Evolutionary conservation across 2,888 invertebrate genomes (phyloP), one percentile per base, ranked within the genome.

Genomic region (Lysandra coridon): DNA sequence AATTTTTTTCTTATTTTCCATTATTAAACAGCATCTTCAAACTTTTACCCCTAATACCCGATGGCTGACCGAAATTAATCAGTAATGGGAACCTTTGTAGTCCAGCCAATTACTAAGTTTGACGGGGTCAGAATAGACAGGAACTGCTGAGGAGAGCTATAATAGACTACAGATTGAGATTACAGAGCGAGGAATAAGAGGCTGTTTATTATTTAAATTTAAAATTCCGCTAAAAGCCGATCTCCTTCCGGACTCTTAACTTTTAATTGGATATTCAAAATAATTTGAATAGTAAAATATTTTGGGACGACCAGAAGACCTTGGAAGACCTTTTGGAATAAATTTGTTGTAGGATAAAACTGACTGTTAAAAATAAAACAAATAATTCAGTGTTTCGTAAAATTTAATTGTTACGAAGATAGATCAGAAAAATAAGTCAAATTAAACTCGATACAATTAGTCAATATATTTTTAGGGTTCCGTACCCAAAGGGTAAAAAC

Each of bases 21-120:
- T 49, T 49, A 49, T 10, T 1, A 49, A 49, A 2, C 44, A 49
- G 49, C 49, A 57, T 57, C 57, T 4, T 57, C 57, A 57, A 57
- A 57, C 17, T 57, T 57, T 57, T 1, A 57, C 4, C 57, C 57
- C 17, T 17, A 69, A 33, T 37, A 69, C 37, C 37, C 17, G 33
- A 69, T 33, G 14, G 33, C 33, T 33, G 4, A 17, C 69, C 33
- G 4, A 69, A 69, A 69, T 69, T 69, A 69, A 37, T 69, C 14
- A 69, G 33, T 69, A 33, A 69, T 14, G 17, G 12, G 5, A 37
- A 37, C 69, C 30, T 33, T 73, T 62, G 60, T 74, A 62, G 44
- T 79, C 73, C 44, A 49, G 62, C 62, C 73, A 79, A 79, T 79
- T 79, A 74, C 44, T 53, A 79, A 79, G 74, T 79, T 17, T 73